Evolutionary conservation across 1,140 invertebrate species (phyloP), one percentile per base, ranked within the genome.

Genomic region (Cyphomyrmex costatus): DNA sequence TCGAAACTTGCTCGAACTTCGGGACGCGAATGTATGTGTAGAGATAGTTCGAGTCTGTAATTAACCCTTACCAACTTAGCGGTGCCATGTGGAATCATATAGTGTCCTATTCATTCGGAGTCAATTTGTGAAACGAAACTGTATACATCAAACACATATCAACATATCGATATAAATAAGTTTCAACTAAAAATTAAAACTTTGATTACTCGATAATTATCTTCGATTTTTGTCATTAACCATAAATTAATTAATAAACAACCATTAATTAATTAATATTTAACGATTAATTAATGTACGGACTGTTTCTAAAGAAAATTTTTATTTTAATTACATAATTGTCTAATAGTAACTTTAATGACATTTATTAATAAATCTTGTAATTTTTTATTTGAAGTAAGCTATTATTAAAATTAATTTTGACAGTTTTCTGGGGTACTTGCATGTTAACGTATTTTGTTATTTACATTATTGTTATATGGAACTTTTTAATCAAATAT

Each of bases 71-170:
- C 68, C 68, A 83, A 83, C 79, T 83, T 74, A 73, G 79, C 53
- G 79, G 79, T 83, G 79, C 79, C 79, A 83, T 83, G 79, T 83
- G 79, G 79, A 83, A 83, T 83, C 79, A 83, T 83, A 74, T 60
- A 83, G 68, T 83, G 79, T 60, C 53, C 68, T 83, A 74, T 83
- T 83, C 79, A 61, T 83, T 83, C 14, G 53, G 14, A n/a, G 24
- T 83, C 73, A 74, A 73, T 83, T 83, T 60, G 42, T 60, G 68
- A 73, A 74, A 83, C 56, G 58, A 74, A 60, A 33, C 63, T 80
- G 56, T 80, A 27, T 56, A 30, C 16, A 6, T 30, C 24, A 30
- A 51, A 56, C 65, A 42, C 65, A 14, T 12, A 36, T 65, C 61
- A 60, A 60, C 60, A 61, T 65, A 33, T 65, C 63, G 27, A 68